Percentiles rank a stretch among this genome's conserved stretches.
These are phyloP conservation scores for Neoscelio sp. DNA, from an alignment of 2,888 invertebrate genomes.

Conservation along the genomic window DNA sequence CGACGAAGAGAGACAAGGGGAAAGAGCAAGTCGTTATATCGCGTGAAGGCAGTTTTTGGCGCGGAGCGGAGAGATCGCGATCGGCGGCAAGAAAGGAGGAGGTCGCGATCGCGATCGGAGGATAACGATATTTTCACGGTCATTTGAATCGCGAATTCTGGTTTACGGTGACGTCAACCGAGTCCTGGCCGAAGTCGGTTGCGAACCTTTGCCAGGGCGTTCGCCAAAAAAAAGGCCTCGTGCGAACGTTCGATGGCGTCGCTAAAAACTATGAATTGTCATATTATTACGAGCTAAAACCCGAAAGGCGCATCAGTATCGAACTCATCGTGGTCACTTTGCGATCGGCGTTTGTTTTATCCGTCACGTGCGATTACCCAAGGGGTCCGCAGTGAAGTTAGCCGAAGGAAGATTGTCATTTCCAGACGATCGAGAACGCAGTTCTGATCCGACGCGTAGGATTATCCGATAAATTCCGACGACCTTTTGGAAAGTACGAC, in stretches of 20 bases:
- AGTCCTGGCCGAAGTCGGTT: background rate
- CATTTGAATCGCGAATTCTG: too few relatives aligned
- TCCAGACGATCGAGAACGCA: too few relatives aligned
- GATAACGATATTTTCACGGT: too few relatives aligned
- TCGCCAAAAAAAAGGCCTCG: conserved; percentile 21
- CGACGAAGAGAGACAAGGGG: too few relatives aligned
- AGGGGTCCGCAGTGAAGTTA: conserved; percentile 10
- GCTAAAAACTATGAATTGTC: conserved; percentile 63
- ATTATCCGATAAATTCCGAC: too few relatives aligned
- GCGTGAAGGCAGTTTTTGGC: conserved; percentile 11
- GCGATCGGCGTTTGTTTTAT: conserved; percentile 28
- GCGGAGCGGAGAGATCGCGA: background rate
- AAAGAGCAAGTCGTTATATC: background rate
- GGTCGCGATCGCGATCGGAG: too few relatives aligned
- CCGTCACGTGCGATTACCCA: conserved; percentile 18
- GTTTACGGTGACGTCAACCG: too few relatives aligned
- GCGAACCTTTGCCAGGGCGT: too few relatives aligned
- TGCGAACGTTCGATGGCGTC: conserved; percentile 3
- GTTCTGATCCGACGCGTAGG: too few relatives aligned
- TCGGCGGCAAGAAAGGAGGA: too few relatives aligned
- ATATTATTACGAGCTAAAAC: conserved; percentile 67
- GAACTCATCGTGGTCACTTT: conserved; percentile 46
- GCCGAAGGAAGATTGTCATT: conserved; percentile 28
- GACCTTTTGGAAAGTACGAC: too few relatives aligned
- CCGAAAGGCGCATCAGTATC: conserved; percentile 48